Percentiles rank a stretch among this genome's conserved stretches.
phyloP scores from a whole-genome alignment of 2,888 invertebrate genomes.

The Trissolcus japonicus region DNA sequence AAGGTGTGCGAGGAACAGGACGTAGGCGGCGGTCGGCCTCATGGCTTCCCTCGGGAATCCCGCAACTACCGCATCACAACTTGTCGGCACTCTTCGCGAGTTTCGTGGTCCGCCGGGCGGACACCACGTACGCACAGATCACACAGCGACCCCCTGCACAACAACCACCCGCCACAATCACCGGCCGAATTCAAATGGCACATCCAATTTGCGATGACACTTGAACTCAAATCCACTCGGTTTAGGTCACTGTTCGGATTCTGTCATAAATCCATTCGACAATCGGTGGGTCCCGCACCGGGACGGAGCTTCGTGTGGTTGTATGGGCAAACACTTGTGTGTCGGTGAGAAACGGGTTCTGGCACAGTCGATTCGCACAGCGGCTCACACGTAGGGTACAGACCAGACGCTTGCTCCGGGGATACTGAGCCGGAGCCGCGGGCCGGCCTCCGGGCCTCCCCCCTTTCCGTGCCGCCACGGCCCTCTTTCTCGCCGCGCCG shows the following conservation, averaged over 20 bases:
- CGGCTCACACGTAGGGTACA: conserved; percentile 73
- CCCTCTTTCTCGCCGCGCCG: conserved; percentile 32
- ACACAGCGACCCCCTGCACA: conserved; percentile 21
- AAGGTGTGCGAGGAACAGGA: conserved; percentile 76
- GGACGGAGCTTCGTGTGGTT: conserved; percentile 20
- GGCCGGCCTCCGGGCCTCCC: conserved; percentile 76
- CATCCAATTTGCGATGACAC: conserved; percentile 8
- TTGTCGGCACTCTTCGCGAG: conserved; percentile 64
- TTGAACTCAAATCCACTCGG: conserved; percentile 1
- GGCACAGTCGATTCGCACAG: conserved; percentile 10
- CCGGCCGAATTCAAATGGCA: conserved; percentile 7
- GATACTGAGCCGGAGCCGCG: conserved; percentile 76
- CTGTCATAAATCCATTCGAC: conserved; percentile 36
- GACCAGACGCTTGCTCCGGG: conserved; percentile 77
- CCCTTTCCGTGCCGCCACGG: conserved; percentile 58
- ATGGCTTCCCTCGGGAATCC: conserved; percentile 76
- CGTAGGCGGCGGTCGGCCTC: conserved; percentile 76
- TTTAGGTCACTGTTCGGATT: neutral
- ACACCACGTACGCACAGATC: conserved; percentile 21
- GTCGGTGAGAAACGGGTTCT: conserved; percentile 48
- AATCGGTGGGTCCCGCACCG: conserved; percentile 16
- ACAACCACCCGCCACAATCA: conserved; percentile 13
- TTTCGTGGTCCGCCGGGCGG: conserved; percentile 25
- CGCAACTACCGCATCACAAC: conserved; percentile 76
- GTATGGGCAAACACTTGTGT: conserved; percentile 36